Base-by-base conservation (phyloP, 2,113 vertebrate genomes). In the Datnioides undecimradiatus region DNA sequence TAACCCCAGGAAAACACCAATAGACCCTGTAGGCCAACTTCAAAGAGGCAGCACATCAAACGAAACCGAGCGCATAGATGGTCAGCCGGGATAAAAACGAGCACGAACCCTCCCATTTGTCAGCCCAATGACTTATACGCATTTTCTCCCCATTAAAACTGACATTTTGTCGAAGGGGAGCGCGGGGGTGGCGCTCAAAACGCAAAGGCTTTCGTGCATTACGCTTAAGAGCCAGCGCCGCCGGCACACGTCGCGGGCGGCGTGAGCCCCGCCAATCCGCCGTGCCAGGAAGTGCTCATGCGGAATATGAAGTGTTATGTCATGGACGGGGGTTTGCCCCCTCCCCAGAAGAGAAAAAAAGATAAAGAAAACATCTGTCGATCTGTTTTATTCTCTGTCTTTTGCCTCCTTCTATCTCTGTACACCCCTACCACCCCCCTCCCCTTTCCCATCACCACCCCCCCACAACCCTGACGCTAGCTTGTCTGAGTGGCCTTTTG, bases 401-500 rank as follows among this genome's bases (percentile, higher is more conserved):
- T 62, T 73, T 79, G 46, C n/a, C 67, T 69, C 59, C 46, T 13
- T 84, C 75, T 80, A 67, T 89, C 83, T 71, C 76, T 16, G 6
- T 31, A 23, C 57, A 52, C 31, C 52, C 58, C 70, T 13, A 58
- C 23, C 34, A 45, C 49, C 31, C 52, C 52, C 52, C 52, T 16
- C 68, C 60, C 49, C 72, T 27, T 71, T 74, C 79, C 55, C 83
- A 73, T 79, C 69, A 46, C 49, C 79, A 13, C 31, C 69, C 63
- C 64, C 55, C 36, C 48, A 8, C 34, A 83, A 73, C 86, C 79
- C 90, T 93, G 93, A 93, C 92, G 92, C 92, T 93, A 87, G 90
- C 87, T 83, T 92, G 92, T 94, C 85, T 93, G 78, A 84, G 66
- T 95, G 94, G 94, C 93, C 36, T 85, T 88, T 91, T 94, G 94